These are phyloP conservation scores for Lissonota sp. DNA, from an alignment of 2,888 invertebrate genomes.

Conservation along the genomic window DNA sequence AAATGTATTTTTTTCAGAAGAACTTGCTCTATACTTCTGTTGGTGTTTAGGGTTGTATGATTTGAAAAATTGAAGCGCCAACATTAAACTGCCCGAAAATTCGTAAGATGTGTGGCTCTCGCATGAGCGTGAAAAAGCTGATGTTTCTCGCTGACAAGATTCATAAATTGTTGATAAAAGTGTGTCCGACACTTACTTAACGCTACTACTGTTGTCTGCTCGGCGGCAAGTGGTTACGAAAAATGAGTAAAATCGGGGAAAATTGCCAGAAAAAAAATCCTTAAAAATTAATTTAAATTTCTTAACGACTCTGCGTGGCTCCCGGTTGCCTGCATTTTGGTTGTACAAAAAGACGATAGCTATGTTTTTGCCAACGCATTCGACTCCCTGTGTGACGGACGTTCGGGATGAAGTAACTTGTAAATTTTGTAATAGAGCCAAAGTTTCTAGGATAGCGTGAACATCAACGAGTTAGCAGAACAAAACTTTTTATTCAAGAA, in stretches of 20 bases:
- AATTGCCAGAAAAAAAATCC: not conserved
- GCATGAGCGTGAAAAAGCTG: no score
- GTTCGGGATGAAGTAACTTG: conserved; percentile 40
- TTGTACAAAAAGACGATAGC: not conserved
- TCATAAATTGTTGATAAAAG: conserved; percentile 17
- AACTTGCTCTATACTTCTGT: no score
- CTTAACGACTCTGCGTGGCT: not conserved
- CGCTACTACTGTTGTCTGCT: no score
- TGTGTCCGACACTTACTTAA: not conserved
- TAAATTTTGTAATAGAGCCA: conserved; percentile 70
- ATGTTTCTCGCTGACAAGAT: not conserved
- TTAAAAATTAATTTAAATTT: not conserved
- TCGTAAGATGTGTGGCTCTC: no score
- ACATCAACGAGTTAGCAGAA: conserved; percentile 67
- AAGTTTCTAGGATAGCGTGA: conserved; percentile 47
- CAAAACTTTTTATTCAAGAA: conserved; percentile 35
- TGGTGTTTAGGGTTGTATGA: no score
- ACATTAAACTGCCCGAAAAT: no score
- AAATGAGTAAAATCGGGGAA: not conserved
- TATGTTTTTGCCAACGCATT: not conserved
- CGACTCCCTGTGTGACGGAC: not conserved
- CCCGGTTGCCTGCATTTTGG: not conserved
- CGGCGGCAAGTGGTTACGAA: not conserved
- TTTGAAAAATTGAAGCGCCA: no score
- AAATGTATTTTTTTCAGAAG: no score